Evolutionary conservation across 2,113 vertebrate species (phyloP), one percentile per base, ranked within the genome.

Genomic region (Mesocricetus auratus): DNA sequence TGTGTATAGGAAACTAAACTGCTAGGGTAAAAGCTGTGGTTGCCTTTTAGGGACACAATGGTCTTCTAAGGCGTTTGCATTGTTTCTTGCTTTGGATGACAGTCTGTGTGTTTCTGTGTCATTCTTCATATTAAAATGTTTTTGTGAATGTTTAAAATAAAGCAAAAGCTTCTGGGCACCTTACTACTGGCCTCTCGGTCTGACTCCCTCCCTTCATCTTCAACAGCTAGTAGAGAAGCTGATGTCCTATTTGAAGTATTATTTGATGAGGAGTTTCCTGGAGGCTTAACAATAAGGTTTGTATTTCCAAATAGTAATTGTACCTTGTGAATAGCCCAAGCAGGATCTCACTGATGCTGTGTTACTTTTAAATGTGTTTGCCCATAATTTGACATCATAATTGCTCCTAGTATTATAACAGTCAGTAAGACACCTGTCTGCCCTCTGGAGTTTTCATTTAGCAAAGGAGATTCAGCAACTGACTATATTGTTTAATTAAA

Each of bases 161-260:
- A 82, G 69, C 58, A 77, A 73, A 81, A 95, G 50, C 10, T 77
- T 92, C 66, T 71, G 81, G 93, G 39, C 7, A 73, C 39, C 50
- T 92, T 66, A 73, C 53, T 68, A 29, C 50, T 95, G 26, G 86
- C 56, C 93, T 91, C 86, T 83, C 7, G 69, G 45, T 89, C 5
- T 87, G 31, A 69, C 45, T 31, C 47, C 31, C 45, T 86, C 24
- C 75, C 39, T 82, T n/a, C 60, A 88, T 71, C 95, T 97, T 96
- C 53, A 97, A 8, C 97, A 99, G 99, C 99, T 90, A 99, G 98
- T 5, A 99, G 99, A 93, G 99, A 99, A 98, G 99, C 99, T 90
- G 99, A 99, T 98, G 99, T 99, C 93, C 98, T 99, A n/a, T 99
- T 99, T 47, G 99, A 99, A 98, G 99, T 99, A 81, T 94, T 99